Conservation (phyloP, 2,797 vertebrate genomes). For the Leucoraja ocellata region DNA sequence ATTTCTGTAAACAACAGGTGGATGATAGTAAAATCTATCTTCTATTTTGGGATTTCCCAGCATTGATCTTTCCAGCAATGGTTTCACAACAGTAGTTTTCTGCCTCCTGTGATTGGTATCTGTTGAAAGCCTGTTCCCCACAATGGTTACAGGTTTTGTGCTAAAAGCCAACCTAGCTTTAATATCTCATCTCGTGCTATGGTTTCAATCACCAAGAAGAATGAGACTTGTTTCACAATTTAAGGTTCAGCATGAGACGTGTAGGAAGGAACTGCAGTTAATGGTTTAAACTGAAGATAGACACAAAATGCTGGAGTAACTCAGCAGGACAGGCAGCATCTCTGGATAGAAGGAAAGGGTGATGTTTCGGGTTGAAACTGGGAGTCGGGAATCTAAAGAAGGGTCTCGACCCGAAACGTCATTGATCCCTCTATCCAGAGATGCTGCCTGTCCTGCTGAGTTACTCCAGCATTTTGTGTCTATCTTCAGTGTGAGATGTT, state of each 20-base stretch:
- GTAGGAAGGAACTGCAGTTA: too few relatives aligned
- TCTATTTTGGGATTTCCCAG: background rate
- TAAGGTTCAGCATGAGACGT: background rate
- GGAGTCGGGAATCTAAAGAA: too few relatives aligned
- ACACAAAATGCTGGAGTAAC: too few relatives aligned
- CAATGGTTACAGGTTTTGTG: background rate
- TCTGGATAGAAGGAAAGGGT: too few relatives aligned
- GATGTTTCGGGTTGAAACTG: too few relatives aligned
- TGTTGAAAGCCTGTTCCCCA: background rate
- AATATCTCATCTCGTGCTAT: background rate
- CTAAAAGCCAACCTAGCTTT: background rate
- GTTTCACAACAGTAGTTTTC: background rate
- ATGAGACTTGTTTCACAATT: background rate
- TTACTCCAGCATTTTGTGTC: too few relatives aligned
- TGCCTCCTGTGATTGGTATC: background rate
- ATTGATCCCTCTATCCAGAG: too few relatives aligned
- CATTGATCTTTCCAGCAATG: background rate
- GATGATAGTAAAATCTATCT: background rate
- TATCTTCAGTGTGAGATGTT: too few relatives aligned
- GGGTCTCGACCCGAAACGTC: too few relatives aligned
- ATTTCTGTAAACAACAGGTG: background rate
- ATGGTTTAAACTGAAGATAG: too few relatives aligned
- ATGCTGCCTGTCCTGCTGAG: too few relatives aligned
- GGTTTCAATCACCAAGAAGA: background rate
- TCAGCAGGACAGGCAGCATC: too few relatives aligned